phyloP scores from a whole-genome alignment of 2,797 vertebrate genomes.

The Limosa lapponica region DNA sequence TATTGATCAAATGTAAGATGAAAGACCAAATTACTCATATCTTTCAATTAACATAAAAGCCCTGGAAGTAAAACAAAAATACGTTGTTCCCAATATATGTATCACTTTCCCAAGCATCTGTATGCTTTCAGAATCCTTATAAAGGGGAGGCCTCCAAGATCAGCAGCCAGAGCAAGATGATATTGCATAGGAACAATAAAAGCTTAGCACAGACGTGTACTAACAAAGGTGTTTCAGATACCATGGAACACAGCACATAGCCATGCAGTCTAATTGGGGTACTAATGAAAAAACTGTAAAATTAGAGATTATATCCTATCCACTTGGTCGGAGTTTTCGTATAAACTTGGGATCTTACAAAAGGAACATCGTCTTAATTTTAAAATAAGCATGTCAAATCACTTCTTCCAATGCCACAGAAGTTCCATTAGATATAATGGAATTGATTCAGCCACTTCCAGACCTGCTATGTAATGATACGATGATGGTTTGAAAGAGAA shows the following conservation, averaged over 20 bases:
- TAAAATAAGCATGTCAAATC: neutral
- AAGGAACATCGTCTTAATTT: rapidly evolving
- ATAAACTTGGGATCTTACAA: neutral
- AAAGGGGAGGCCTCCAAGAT: neutral
- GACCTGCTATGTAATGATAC: neutral
- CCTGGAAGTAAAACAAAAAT: neutral
- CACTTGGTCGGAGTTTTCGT: neutral
- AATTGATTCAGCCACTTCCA: neutral
- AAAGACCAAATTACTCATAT: neutral
- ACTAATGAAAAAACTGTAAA: neutral
- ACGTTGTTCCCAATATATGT: neutral
- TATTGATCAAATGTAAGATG: neutral
- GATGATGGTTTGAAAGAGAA: neutral
- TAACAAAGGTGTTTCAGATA: neutral
- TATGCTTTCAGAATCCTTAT: neutral
- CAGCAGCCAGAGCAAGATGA: neutral
- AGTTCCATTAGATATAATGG: neutral
- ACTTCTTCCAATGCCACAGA: neutral
- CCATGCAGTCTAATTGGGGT: neutral
- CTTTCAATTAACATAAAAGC: neutral
- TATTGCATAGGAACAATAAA: neutral
- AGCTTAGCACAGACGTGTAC: neutral
- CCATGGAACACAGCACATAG: rapidly evolving
- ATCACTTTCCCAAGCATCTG: neutral
- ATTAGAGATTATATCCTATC: neutral